These are phyloP conservation scores for Teleogryllus oceanicus DNA, from an alignment of 2,888 invertebrate species.

Conservation along the genomic window DNA sequence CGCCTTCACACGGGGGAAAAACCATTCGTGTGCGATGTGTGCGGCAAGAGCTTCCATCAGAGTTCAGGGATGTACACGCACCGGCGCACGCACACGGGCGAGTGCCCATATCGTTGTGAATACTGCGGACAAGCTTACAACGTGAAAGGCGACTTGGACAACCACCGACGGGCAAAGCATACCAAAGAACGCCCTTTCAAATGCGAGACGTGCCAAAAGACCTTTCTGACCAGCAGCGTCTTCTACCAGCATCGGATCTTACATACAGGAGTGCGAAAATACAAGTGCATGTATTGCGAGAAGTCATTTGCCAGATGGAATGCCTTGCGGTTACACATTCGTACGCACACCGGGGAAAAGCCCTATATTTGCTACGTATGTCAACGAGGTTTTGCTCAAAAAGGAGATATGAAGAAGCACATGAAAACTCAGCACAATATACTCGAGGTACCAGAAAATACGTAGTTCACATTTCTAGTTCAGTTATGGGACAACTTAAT, in stretches of 20 bases:
- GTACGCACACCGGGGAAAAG: slow-evolving; percentile 30
- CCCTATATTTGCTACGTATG: slow-evolving; percentile 27
- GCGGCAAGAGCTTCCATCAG: slow-evolving; percentile 29
- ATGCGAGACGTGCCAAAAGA: slow-evolving; percentile 26
- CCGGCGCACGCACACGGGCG: slow-evolving; percentile 27
- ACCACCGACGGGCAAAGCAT: slow-evolving; percentile 30
- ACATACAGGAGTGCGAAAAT: slow-evolving; percentile 29
- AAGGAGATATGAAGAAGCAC: slow-evolving; percentile 32
- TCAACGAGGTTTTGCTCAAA: slow-evolving; percentile 29
- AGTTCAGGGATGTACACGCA: slow-evolving; percentile 30
- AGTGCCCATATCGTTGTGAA: slow-evolving; percentile 25
- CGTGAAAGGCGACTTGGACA: slow-evolving; percentile 28
- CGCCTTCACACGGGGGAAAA: slow-evolving; percentile 26
- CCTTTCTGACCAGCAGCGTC: slow-evolving; percentile 29
- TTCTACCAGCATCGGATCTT: slow-evolving; percentile 29
- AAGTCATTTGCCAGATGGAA: slow-evolving; percentile 29
- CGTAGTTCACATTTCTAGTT: too few relatives aligned
- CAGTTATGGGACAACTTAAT: neutral
- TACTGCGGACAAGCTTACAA: slow-evolving; percentile 29
- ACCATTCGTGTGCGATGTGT: slow-evolving; percentile 28
- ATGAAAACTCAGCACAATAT: slow-evolving; percentile 27
- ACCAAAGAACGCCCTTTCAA: slow-evolving; percentile 30
- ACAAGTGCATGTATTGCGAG: slow-evolving; percentile 26
- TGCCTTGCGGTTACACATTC: slow-evolving; percentile 26
- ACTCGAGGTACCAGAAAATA: neutral